These are phyloP conservation scores for Acanthurus lineatus DNA, from an alignment of 2,797 vertebrate species.

Conservation along the genomic window DNA sequence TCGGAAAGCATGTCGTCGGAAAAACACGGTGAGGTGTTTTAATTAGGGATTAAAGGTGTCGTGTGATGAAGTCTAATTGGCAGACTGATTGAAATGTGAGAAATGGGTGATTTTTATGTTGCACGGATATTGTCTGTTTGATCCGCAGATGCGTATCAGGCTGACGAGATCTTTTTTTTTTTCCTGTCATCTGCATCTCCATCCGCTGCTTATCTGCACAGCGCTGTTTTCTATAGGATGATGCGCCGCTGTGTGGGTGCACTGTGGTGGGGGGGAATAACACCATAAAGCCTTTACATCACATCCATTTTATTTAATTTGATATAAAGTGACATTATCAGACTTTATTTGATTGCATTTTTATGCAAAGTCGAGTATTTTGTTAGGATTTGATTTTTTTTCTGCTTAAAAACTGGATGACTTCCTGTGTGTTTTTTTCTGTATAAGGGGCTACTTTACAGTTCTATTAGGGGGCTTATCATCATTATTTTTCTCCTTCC, in stretches of 20 bases:
- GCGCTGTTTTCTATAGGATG: constrained; percentile 45
- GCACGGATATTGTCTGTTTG: not conserved
- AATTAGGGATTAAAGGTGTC: not conserved
- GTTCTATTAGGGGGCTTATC: not conserved
- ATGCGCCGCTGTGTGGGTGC: constrained; percentile 73
- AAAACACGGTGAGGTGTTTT: constrained; percentile 85
- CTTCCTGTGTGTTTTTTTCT: not conserved
- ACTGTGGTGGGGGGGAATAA: constrained; percentile 27
- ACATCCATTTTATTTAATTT: not conserved
- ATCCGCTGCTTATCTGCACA: constrained; percentile 45
- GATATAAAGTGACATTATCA: constrained; percentile 26
- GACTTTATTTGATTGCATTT: constrained; percentile 15
- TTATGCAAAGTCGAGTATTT: not conserved
- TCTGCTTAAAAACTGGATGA: not conserved
- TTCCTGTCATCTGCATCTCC: constrained; percentile 40
- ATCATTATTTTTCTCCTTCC: not conserved
- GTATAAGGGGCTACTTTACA: not conserved
- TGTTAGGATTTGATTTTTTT: not conserved
- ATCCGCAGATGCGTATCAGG: not conserved
- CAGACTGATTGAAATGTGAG: not conserved
- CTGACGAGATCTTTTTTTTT: not conserved
- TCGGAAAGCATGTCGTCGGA: constrained; percentile 84
- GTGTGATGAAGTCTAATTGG: constrained; percentile 16
- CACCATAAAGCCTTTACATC: constrained; percentile 41
- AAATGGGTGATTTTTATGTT: no score